Conservation (phyloP, 2,113 vertebrate genomes). For the Cervus canadensis region DNA sequence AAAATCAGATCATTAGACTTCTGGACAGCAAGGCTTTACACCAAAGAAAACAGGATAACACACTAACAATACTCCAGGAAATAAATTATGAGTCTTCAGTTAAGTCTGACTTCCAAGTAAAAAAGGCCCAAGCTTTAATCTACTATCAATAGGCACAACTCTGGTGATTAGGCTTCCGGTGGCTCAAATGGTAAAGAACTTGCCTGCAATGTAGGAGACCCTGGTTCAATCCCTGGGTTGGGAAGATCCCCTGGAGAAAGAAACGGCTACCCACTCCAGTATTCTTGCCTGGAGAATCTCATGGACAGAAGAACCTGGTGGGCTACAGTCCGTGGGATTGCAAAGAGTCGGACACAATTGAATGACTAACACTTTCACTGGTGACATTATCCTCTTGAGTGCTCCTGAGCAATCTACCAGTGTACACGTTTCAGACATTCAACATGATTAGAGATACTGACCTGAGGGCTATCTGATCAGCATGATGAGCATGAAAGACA, state of each 20-base stretch:
- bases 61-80: background rate
- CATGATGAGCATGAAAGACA: background rate
- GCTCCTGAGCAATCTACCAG: background rate
- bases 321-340: background rate
- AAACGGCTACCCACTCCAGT: background rate
- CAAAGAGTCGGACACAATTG: fast-evolving
- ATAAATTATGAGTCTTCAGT: background rate
- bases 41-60: background rate
- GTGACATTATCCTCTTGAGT: background rate
- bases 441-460: background rate
- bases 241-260: background rate
- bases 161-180: background rate
- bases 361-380: background rate
- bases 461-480: background rate
- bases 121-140: background rate
- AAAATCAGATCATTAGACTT: background rate
- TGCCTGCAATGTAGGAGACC: background rate
- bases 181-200: background rate
- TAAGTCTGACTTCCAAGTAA: background rate
- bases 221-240: background rate
- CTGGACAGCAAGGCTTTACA: background rate
- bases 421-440: background rate
- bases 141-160: background rate
- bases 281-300: background rate
- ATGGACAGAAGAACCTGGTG: background rate